phyloP scores from a whole-genome alignment of 2,113 vertebrate genomes.

The Chaetura pelagica region DNA sequence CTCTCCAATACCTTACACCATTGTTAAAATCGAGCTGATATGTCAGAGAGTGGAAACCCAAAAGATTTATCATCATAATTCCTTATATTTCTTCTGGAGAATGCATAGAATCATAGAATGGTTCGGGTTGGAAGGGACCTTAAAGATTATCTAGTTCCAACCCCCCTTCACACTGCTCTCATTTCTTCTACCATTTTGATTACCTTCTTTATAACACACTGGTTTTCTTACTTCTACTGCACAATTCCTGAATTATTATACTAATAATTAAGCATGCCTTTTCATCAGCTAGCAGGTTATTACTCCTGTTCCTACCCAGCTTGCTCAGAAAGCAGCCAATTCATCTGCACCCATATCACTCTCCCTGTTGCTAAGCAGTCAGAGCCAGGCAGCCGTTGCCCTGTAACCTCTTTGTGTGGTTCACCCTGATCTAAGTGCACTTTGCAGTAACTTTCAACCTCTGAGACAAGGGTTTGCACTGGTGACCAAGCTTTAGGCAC shows the following conservation, averaged over 20 bases:
- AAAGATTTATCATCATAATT: constrained; percentile 46
- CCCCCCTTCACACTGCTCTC: not conserved
- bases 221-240: constrained; percentile 60
- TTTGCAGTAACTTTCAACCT: not conserved
- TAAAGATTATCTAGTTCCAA: too few relatives aligned
- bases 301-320: constrained; percentile 62
- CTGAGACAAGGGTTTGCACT: not conserved
- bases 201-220: constrained; percentile 51
- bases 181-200: constrained; percentile 13
- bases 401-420: not conserved
- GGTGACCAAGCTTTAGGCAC: not conserved
- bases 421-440: not conserved
- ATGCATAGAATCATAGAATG: not conserved
- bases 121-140: too few relatives aligned
- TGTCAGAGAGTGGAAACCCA: not conserved
- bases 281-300: constrained; percentile 71
- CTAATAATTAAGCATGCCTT: constrained; percentile 68
- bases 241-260: constrained; percentile 66
- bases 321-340: constrained; percentile 61
- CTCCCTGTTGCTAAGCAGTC: constrained; percentile 53
- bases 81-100: constrained; percentile 21
- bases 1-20: not conserved
- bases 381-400: not conserved
- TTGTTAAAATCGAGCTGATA: not conserved
- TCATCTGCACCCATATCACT: constrained; percentile 61